Evolutionary conservation across 2,113 vertebrate genomes (phyloP), one percentile per base, ranked within the genome.

Genomic region (Sylvia atricapilla): DNA sequence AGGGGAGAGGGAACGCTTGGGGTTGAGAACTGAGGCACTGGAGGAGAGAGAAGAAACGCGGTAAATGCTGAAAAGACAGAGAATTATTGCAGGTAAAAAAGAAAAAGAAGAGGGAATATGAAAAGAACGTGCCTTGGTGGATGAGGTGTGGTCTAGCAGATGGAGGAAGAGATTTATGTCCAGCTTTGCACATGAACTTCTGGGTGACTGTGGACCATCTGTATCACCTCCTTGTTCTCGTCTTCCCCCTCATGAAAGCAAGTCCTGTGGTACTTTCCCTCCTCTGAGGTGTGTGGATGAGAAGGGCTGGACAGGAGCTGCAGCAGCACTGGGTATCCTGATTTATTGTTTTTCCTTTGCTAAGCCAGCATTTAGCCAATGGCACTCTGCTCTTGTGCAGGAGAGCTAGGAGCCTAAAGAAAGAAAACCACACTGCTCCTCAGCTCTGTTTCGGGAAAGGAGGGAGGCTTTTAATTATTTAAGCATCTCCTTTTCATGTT

Each of bases 401-500:
- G 88, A 89, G 91, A 92, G 47, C 63, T 62, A 23, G 83, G 92
- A 95, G 55, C 66, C 85, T 58, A 63, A 87, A 91, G 87, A 60
- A 72, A 83, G 75, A 62, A 90, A 93, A 93, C 63, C 87, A 62
- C 77, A 39, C 52, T 46, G 60, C 84, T 92, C 72, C 84, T 84
- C 19, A 4, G 41, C 81, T 90, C 50, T 87, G 84, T 96, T 96
- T 97, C 52, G 35, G 94, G 96, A 95, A 96, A 82, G 78, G 76
- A 94, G 70, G 55, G 69, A 95, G 90, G 75, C 44, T 96, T 96
- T 97, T 92, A 97, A 96, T 96, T 96, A 96, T 97, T 97, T 94
- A 97, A 94, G 87, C 78, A 67, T 93, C 87, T 96, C 89, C 93
- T 96, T 97, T 97, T 97, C 95, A 92, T 92, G 94, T 95, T 94